phyloP scores from a whole-genome alignment of 2,888 invertebrate species.

The Cerastis leucographa region DNA sequence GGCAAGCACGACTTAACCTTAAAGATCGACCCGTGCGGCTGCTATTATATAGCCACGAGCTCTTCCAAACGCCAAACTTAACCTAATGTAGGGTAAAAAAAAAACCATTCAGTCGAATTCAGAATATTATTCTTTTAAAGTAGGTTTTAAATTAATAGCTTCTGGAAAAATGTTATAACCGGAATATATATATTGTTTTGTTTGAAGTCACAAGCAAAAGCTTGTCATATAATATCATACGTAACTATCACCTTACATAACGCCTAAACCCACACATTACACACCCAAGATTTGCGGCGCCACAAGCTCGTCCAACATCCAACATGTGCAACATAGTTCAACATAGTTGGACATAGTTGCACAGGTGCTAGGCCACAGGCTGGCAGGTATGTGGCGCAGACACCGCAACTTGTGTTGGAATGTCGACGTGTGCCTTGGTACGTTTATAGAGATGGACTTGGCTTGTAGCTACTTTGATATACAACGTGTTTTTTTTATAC shows the following conservation, averaged over 20 bases:
- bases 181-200: no score
- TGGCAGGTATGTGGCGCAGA: conserved; percentile 47
- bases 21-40: no score
- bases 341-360: conserved; percentile 51
- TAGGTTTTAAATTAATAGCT: no score
- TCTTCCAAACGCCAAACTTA: no score
- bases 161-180: no score
- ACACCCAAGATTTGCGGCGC: conserved; percentile 46
- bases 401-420: conserved; percentile 43
- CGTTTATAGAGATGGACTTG: neutral
- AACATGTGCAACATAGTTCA: conserved; percentile 55
- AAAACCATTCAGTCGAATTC: no score
- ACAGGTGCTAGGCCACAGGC: conserved; percentile 48
- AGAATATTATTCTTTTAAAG: no score
- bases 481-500: no score
- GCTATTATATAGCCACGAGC: no score
- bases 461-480: neutral
- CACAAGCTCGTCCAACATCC: conserved; percentile 39
- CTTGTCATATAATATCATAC: neutral
- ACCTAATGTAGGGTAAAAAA: no score
- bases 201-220: neutral
- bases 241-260: conserved; percentile 6
- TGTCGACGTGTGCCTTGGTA: conserved; percentile 6
- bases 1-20: no score
- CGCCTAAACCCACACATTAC: conserved; percentile 14